A percentile compares a stretch with the other conserved stretches of the same genome.
Conservation (phyloP, 2,113 vertebrate genomes). For the Ursus arctos region DNA sequence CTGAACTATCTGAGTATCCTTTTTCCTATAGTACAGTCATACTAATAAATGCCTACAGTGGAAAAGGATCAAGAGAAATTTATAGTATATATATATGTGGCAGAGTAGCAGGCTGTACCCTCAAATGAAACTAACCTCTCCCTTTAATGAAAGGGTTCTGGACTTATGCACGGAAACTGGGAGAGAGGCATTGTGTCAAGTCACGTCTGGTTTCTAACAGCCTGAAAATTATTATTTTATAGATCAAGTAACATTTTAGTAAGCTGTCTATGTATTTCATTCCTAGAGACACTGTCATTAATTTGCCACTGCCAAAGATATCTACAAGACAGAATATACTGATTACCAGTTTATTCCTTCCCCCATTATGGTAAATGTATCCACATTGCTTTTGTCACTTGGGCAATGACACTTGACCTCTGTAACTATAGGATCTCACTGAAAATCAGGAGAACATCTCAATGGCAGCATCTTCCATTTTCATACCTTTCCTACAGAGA, state of each 20-base stretch:
- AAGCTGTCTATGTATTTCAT: not conserved
- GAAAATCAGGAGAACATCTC: not conserved
- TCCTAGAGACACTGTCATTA: not conserved
- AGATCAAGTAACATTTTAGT: slow-evolving; percentile 16
- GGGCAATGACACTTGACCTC: not conserved
- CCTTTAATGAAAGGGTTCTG: not conserved
- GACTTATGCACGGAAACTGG: not conserved
- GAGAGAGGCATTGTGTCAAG: not conserved
- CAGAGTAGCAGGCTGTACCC: not conserved
- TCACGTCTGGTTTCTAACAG: not conserved
- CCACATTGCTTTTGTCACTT: not conserved
- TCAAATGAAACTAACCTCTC: not conserved
- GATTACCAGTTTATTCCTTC: not conserved
- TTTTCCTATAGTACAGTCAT: not conserved
- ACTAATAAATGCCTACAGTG: not conserved
- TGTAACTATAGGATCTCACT: not conserved
- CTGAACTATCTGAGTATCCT: not conserved
- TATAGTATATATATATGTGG: not conserved
- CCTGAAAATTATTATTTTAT: not conserved
- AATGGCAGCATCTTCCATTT: not conserved
- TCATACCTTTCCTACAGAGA: not conserved
- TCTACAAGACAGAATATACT: not conserved
- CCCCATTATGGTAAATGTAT: not conserved
- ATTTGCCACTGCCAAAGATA: not conserved
- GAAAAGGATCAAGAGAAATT: not conserved